Evolutionary conservation across 2,888 invertebrate genomes (phyloP), one percentile per base, ranked within the genome.

Genomic region (Drosophila paranaensis): DNA sequence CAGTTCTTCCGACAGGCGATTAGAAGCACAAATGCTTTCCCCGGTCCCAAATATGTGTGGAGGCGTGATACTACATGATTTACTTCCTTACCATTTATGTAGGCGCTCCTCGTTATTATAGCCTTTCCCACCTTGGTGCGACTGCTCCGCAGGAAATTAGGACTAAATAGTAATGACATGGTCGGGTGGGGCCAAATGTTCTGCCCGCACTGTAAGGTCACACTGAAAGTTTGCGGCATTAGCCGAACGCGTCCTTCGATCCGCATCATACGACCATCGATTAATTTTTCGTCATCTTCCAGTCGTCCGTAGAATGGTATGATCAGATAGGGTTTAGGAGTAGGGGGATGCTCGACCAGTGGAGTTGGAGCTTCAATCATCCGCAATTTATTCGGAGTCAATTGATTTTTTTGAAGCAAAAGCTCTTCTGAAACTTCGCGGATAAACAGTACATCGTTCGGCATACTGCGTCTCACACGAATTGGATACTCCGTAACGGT

Each of bases 161-260:
- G 95, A 93, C 96, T 96, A 76, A 95, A 94, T 92, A 97, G 96
- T 74, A 97, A 92, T 1, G 95, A 94, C 58, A 97, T 94, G 78
- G 94, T 94, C 11, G 96, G 95, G 89, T 95, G 95, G 10, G 96
- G 96, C 95, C 96, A 96, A 73, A 95, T 93, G 75, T 94, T 93
- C 56, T 94, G 92, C 5, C 93, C 93, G 78, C 94, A 94, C 92
- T 96, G 95, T 67, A 97, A 93, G 91, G 96, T 96, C 51, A 97
- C 93, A 57, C 94, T 94, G 91, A 96, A 96, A 64, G 95, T 95
- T 90, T 95, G 95, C 9, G 96, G 95, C 73, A 96, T 92, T 16
- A 95, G 93, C 80, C 96, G 95, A 42, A 96, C 94, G 89, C 95
- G 95, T 76, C 93, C 95, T 74, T 93, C 92, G 48, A 95, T 93